These are phyloP conservation scores for Ancistrus triradiatus DNA, from an alignment of 2,113 vertebrate species.

Conservation along the genomic window DNA sequence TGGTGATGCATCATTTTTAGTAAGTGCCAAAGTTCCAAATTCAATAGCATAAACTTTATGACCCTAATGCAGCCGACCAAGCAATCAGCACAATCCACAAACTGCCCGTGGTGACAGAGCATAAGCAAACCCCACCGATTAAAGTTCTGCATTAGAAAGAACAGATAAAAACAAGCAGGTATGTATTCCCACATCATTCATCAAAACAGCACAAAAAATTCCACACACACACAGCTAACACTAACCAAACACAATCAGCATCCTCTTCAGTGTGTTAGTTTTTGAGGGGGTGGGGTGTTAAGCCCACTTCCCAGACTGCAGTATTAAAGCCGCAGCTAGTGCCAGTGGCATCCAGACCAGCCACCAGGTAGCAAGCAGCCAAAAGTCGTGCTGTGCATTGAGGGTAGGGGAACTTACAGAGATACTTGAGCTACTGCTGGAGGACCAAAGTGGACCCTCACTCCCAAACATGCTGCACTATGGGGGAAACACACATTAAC, in stretches of 20 bases:
- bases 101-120: no score
- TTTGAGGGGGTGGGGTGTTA: no score
- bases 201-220: no score
- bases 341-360: constrained; percentile 5
- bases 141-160: no score
- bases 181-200: no score
- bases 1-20: no score
- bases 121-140: no score
- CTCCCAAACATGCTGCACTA: constrained; percentile 68
- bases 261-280: constrained; percentile 30
- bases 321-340: constrained; percentile 26
- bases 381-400: constrained; percentile 69
- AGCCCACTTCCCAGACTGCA: neutral
- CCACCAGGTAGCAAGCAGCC: constrained; percentile 59
- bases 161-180: neutral
- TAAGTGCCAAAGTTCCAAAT: no score
- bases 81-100: no score
- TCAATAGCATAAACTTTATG: no score
- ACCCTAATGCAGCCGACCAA: no score
- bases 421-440: constrained; percentile 62
- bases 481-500: constrained; percentile 57
- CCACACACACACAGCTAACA: neutral
- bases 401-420: constrained; percentile 66
- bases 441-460: constrained; percentile 66
- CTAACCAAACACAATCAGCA: constrained; percentile 3